Percentiles rank a stretch among this genome's conserved stretches.
Evolutionary conservation across 2,797 vertebrate species (phyloP).

Genomic region (Acipenser oxyrinchus): DNA sequence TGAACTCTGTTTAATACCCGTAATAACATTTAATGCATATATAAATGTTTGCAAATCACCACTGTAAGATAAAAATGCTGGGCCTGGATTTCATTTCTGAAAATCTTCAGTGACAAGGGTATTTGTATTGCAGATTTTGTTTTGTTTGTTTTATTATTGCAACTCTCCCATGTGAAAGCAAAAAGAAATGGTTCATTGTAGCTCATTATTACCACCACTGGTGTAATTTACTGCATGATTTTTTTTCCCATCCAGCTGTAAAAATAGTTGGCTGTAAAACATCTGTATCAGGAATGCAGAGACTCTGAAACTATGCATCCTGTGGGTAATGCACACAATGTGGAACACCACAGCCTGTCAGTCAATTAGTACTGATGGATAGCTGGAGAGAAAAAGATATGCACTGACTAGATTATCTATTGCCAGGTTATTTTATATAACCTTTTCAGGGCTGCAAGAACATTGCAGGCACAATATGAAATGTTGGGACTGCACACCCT

Average conservation of each 20-base stretch:
- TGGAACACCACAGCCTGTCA: slow-evolving; percentile 16
- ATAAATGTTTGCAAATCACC: not conserved
- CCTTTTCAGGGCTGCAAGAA: too few species aligned
- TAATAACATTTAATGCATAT: too few species aligned
- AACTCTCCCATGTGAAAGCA: slow-evolving; percentile 42
- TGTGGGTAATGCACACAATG: slow-evolving; percentile 44
- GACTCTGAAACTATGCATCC: slow-evolving; percentile 45
- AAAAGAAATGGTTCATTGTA: slow-evolving; percentile 41
- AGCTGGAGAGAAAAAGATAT: too few species aligned
- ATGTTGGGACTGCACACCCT: too few species aligned
- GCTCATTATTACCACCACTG: slow-evolving; percentile 48
- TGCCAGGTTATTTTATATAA: too few species aligned
- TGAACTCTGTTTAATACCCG: too few species aligned
- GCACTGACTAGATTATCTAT: too few species aligned
- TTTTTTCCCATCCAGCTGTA: slow-evolving; percentile 63
- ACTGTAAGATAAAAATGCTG: slow-evolving; percentile 34
- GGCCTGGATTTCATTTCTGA: slow-evolving; percentile 47
- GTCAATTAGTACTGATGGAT: too few species aligned
- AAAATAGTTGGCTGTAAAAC: slow-evolving; percentile 74
- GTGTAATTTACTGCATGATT: slow-evolving; percentile 47
- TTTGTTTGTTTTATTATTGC: slow-evolving; percentile 30
- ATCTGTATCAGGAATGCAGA: slow-evolving; percentile 71
- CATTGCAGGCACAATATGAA: too few species aligned
- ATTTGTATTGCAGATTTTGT: slow-evolving; percentile 40
- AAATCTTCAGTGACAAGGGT: slow-evolving; percentile 38